These are phyloP conservation scores for Gila robusta DNA, from an alignment of 2,797 vertebrate species.

Conservation along the genomic window DNA sequence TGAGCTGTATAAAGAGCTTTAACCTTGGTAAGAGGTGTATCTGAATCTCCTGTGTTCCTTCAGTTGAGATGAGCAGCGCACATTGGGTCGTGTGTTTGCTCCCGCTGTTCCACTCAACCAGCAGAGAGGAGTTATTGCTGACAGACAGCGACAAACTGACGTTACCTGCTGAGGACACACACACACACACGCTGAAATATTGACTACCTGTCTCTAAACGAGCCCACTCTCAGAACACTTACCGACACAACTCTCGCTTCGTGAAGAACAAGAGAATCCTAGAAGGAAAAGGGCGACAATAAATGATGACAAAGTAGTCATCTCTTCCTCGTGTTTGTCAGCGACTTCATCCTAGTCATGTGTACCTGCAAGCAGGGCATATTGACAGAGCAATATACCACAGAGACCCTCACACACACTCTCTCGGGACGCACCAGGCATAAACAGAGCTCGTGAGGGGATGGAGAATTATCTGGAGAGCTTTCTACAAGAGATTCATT, in stretches of 20 bases:
- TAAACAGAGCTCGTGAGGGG: background rate
- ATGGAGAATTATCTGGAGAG: conserved; percentile 27
- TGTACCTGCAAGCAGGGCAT: conserved; percentile 8
- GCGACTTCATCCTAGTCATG: conserved; percentile 1
- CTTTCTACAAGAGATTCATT: conserved; percentile 11
- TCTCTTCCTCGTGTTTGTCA: conserved; percentile 3
- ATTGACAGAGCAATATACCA: conserved; percentile 23
- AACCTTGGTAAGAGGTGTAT: conserved; percentile 41
- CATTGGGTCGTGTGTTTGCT: conserved; percentile 31
- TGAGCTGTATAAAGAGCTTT: background rate
- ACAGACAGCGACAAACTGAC: conserved; percentile 42
- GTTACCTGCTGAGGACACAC: conserved; percentile 26
- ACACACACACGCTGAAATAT: background rate
- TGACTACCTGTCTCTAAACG: background rate
- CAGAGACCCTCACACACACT: conserved; percentile 22
- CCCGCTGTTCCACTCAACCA: conserved; percentile 39
- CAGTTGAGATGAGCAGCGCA: conserved; percentile 25
- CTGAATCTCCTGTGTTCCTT: conserved; percentile 27
- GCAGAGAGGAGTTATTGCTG: conserved; percentile 18
- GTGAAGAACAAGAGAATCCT: conserved; percentile 12
- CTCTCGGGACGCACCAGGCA: conserved; percentile 9
- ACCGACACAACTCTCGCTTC: conserved; percentile 24
- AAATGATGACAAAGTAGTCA: conserved; percentile 17
- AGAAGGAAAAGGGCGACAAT: background rate
- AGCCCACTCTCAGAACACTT: background rate